These are phyloP conservation scores for Pogonus chalceus DNA, from an alignment of 1,140 invertebrate genomes.

Conservation along the genomic window DNA sequence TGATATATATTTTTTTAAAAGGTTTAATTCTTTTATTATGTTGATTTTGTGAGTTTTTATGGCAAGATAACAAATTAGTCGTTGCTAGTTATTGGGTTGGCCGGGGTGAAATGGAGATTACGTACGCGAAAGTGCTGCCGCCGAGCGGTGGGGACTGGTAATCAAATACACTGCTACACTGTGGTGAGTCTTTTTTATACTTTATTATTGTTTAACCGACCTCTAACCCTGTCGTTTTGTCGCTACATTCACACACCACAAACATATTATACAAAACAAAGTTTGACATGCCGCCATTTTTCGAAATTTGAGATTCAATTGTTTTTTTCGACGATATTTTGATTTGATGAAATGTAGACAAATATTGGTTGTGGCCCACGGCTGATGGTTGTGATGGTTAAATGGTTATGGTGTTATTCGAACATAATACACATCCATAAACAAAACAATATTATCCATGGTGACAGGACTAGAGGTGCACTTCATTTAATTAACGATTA, in stretches of 20 bases:
- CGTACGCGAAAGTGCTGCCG: slow-evolving; percentile 29
- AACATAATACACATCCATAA: not conserved
- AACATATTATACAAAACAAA: not conserved
- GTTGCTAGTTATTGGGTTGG: slow-evolving; percentile 31
- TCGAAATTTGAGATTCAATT: no score
- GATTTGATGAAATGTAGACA: not conserved
- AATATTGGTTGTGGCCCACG: not conserved
- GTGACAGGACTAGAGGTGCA: slow-evolving; percentile 5
- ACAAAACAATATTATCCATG: not conserved
- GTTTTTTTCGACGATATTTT: not conserved
- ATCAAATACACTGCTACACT: slow-evolving; percentile 29
- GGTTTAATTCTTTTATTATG: no score
- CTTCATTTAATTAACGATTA: slow-evolving; percentile 11
- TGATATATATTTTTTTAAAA: no score
- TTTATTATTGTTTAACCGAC: slow-evolving; percentile 6
- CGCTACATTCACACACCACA: not conserved
- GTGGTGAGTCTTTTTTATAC: slow-evolving; percentile 15
- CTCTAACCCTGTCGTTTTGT: slow-evolving; percentile 3
- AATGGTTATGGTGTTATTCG: not conserved
- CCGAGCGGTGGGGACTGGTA: slow-evolving; percentile 25
- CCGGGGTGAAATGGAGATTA: slow-evolving; percentile 23
- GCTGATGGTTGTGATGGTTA: not conserved
- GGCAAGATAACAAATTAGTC: not conserved
- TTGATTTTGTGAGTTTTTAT: no score
- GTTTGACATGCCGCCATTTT: not conserved